Percentiles rank a stretch among this genome's conserved stretches.
These are phyloP conservation scores for Pelusios castaneus DNA, from an alignment of 2,113 vertebrate species.

Conservation along the genomic window DNA sequence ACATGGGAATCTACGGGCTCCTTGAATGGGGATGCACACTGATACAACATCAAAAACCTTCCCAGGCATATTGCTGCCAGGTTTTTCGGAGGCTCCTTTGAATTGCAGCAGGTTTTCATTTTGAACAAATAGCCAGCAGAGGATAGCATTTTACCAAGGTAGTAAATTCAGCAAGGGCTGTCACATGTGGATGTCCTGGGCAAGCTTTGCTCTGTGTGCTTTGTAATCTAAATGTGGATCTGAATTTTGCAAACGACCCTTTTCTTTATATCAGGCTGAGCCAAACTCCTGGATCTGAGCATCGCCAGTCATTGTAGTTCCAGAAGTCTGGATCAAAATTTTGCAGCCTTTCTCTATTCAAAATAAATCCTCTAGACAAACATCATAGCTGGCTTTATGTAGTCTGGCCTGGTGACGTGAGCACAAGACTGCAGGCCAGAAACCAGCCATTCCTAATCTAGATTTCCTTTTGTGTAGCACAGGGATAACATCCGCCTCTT, in stretches of 20 bases:
- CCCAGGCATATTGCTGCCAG: not conserved
- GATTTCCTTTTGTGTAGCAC: not conserved
- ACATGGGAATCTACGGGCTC: not conserved
- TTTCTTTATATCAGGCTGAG: no score
- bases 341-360: not conserved
- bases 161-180: no score
- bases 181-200: no score
- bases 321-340: not conserved
- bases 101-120: not conserved
- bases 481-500: not conserved
- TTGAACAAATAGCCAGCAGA: not conserved
- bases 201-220: not conserved
- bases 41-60: not conserved
- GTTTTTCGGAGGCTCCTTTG: no score
- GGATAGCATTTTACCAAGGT: not conserved
- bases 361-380: not conserved
- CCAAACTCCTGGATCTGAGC: not conserved
- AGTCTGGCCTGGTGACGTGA: not conserved
- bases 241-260: not conserved
- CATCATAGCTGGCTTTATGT: not conserved
- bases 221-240: not conserved
- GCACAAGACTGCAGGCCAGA: not conserved
- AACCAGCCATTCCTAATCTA: not conserved
- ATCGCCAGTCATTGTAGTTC: not conserved
- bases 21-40: no score